Evolutionary conservation across 2,113 vertebrate genomes (phyloP).

Genomic region (Pachycephala philippinensis): DNA sequence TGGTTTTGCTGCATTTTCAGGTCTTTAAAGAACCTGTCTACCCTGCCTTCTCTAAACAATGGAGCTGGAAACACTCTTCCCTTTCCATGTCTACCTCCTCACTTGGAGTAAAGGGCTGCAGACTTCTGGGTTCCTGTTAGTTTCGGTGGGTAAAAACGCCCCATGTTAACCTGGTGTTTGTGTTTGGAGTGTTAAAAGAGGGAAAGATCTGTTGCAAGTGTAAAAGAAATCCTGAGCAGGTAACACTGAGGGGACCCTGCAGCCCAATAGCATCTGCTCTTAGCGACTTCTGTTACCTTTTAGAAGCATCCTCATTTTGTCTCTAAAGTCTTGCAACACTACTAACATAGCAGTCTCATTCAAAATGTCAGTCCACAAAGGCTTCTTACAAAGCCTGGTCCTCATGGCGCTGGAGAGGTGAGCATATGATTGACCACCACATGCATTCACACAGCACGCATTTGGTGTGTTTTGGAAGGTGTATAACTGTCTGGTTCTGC

Average conservation of each 20-base stretch:
- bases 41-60: not conserved
- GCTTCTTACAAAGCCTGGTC: not conserved
- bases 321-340: not conserved
- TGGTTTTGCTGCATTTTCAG: constrained; percentile 15
- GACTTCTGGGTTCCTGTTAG: not conserved
- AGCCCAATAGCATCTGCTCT: not conserved
- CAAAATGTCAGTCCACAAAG: not conserved
- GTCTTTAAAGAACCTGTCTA: constrained; percentile 1
- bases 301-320: not conserved
- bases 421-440: not conserved
- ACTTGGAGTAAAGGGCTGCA: not conserved
- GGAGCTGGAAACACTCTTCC: not conserved
- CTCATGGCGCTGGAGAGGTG: not conserved
- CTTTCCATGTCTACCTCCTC: not conserved
- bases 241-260: not conserved
- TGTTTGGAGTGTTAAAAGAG: not conserved
- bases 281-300: not conserved
- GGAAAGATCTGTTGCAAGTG: not conserved
- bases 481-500: not conserved
- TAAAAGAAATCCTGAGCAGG: not conserved
- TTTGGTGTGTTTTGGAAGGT: not conserved
- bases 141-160: not conserved
- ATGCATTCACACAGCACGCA: not conserved
- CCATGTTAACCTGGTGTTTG: not conserved
- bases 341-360: not conserved